Conservation (phyloP, 2,797 vertebrate species). For the Chiroxiphia lanceolata region DNA sequence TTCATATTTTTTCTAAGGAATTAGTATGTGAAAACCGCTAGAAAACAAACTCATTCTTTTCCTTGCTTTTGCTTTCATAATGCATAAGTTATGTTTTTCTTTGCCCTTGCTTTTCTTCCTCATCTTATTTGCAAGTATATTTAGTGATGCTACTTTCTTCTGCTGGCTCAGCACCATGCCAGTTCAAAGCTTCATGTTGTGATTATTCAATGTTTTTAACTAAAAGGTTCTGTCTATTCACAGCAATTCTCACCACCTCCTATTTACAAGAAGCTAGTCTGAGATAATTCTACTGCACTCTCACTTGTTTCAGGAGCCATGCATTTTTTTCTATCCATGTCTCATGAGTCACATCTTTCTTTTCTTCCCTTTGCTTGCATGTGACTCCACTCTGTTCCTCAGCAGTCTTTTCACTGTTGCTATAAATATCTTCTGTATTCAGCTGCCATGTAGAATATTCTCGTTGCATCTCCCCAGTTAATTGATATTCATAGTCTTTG, state of each 20-base stretch:
- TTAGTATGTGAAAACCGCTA: not conserved
- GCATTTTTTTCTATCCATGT: not conserved
- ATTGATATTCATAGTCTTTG: not conserved
- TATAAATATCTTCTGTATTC: slow-evolving; percentile 30
- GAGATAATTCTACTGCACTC: not conserved
- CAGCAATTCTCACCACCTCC: slow-evolving; percentile 9
- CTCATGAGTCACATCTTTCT: not conserved
- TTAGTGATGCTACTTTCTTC: not conserved
- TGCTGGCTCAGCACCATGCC: not conserved
- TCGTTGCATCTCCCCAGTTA: not conserved
- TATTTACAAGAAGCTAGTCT: slow-evolving; percentile 3
- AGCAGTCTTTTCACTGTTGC: not conserved
- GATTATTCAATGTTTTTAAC: not conserved
- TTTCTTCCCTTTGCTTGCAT: not conserved
- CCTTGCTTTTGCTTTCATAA: slow-evolving; percentile 1
- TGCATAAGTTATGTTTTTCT: not conserved
- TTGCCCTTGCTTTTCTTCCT: not conserved
- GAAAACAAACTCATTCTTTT: not conserved
- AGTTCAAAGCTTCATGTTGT: not conserved
- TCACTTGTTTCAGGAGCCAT: not conserved
- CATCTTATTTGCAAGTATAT: not conserved
- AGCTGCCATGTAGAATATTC: not conserved
- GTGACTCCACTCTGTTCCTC: not conserved
- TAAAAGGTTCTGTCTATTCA: slow-evolving; percentile 9
- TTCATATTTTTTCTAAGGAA: not conserved